These are phyloP conservation scores for Dioctria linearis DNA, from an alignment of 2,888 invertebrate species.

Conservation along the genomic window DNA sequence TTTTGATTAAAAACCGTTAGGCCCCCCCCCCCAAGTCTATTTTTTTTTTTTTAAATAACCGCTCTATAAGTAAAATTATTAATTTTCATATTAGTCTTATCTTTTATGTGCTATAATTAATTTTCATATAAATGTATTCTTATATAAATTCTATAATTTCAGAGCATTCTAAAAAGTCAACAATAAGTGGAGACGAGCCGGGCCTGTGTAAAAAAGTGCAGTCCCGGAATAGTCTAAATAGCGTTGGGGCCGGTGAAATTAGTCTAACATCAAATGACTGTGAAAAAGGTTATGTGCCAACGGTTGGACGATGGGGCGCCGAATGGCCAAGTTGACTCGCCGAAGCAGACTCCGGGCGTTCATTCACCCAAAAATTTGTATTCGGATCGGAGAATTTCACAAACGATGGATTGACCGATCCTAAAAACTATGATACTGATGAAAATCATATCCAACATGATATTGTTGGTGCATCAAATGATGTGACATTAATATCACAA, in stretches of 20 bases:
- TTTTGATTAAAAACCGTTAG: too few species aligned
- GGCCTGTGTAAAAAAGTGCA: constrained; percentile 74
- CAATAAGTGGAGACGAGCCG: constrained; percentile 78
- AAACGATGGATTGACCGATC: constrained; percentile 62
- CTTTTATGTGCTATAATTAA: too few species aligned
- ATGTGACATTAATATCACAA: constrained; percentile 67
- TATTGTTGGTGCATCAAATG: constrained; percentile 53
- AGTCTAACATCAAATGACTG: constrained; percentile 72
- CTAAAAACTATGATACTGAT: constrained; percentile 62
- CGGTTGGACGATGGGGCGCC: constrained; percentile 92
- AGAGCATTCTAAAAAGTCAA: constrained; percentile 84
- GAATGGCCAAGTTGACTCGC: constrained; percentile 99
- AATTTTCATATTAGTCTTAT: too few species aligned
- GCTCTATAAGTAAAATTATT: too few species aligned
- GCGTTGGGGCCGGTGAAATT: constrained; percentile 66
- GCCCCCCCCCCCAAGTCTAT: too few species aligned
- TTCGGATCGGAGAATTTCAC: constrained; percentile 58
- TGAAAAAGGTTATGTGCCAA: constrained; percentile 79
- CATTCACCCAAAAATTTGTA: constrained; percentile 64
- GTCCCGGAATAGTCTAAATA: constrained; percentile 74
- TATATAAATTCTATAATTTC: constrained; percentile 61
- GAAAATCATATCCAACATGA: constrained; percentile 57
- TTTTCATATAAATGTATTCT: too few species aligned
- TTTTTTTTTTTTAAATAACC: too few species aligned
- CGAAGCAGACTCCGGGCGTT: constrained; percentile 73